Percentiles rank a stretch among this genome's conserved stretches.
phyloP scores from a whole-genome alignment of 2,113 vertebrate species.

The Chaenocephalus aceratus region DNA sequence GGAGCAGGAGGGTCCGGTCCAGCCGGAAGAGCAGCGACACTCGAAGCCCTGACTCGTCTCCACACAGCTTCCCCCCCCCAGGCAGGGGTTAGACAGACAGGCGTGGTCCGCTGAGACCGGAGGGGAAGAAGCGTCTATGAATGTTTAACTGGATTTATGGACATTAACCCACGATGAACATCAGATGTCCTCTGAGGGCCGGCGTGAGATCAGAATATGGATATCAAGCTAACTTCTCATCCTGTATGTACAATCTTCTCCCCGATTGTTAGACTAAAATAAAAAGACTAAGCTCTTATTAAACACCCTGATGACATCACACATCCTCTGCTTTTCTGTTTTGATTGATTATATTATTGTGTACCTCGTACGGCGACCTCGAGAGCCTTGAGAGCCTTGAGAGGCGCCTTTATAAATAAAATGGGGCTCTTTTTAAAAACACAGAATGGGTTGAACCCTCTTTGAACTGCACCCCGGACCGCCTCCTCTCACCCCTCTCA shows the following conservation, averaged over 20 bases:
- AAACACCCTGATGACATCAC: too few relatives aligned
- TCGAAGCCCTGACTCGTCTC: slow-evolving; percentile 90
- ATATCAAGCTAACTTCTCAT: too few relatives aligned
- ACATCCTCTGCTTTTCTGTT: too few relatives aligned
- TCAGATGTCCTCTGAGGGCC: background rate
- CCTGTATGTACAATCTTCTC: background rate
- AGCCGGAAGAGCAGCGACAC: slow-evolving; percentile 89
- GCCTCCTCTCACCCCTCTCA: slow-evolving; percentile 86
- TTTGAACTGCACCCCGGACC: too few relatives aligned
- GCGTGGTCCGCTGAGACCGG: slow-evolving; percentile 87
- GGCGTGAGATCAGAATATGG: background rate
- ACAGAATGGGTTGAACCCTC: too few relatives aligned
- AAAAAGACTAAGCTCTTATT: background rate
- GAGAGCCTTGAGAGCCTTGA: too few relatives aligned
- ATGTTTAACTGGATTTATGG: too few relatives aligned
- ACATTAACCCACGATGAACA: too few relatives aligned
- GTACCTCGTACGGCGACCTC: too few relatives aligned
- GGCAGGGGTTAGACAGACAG: slow-evolving; percentile 92
- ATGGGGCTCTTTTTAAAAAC: too few relatives aligned
- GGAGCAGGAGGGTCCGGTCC: slow-evolving; percentile 90
- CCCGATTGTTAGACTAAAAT: background rate
- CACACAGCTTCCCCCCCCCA: slow-evolving; percentile 88
- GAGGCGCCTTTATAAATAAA: too few relatives aligned
- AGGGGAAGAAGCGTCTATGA: background rate
- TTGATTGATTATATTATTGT: too few relatives aligned